Percentiles rank a stretch among this genome's conserved stretches.
Evolutionary conservation across 2,113 vertebrate genomes (phyloP).

Genomic region (Cottus gobio): DNA sequence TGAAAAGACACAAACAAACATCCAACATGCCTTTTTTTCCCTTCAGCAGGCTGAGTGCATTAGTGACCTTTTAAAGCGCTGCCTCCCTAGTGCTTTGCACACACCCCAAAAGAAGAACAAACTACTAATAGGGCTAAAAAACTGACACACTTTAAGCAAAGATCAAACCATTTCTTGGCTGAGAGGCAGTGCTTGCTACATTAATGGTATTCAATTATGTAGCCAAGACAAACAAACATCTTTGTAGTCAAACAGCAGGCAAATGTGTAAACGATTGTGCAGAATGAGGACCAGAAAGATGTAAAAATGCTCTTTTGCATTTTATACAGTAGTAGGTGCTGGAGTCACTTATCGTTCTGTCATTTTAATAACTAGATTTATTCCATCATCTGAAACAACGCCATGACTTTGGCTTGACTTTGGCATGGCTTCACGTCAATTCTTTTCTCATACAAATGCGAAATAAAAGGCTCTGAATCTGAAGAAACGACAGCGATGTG

Average conservation of each 20-base stretch:
- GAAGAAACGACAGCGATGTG: constrained; percentile 7
- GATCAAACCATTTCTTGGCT: constrained; percentile 71
- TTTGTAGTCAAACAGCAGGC: constrained; percentile 56
- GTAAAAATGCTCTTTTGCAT: not conserved
- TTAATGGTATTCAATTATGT: constrained; percentile 73
- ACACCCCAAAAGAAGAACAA: constrained; percentile 68
- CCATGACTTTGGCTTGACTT: not conserved
- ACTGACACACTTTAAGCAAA: constrained; percentile 73
- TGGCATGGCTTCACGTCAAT: constrained; percentile 1
- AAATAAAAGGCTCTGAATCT: not conserved
- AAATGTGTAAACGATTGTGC: constrained; percentile 44
- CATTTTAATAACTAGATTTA: not conserved
- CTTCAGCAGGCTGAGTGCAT: constrained; percentile 71
- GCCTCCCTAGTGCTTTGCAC: constrained; percentile 63
- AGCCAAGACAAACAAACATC: constrained; percentile 61
- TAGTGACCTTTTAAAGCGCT: constrained; percentile 80
- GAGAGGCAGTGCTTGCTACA: constrained; percentile 45
- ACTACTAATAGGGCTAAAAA: constrained; percentile 74
- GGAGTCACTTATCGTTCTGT: constrained; percentile 7
- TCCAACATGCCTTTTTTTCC: constrained; percentile 68
- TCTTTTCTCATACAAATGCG: not conserved
- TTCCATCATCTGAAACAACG: constrained; percentile 10
- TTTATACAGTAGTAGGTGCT: not conserved
- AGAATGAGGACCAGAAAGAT: constrained; percentile 16
- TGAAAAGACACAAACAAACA: constrained; percentile 75